Percentiles rank a stretch among this genome's conserved stretches.
Evolutionary conservation across 2,113 vertebrate genomes (phyloP).

Genomic region (Leucosticte australis): DNA sequence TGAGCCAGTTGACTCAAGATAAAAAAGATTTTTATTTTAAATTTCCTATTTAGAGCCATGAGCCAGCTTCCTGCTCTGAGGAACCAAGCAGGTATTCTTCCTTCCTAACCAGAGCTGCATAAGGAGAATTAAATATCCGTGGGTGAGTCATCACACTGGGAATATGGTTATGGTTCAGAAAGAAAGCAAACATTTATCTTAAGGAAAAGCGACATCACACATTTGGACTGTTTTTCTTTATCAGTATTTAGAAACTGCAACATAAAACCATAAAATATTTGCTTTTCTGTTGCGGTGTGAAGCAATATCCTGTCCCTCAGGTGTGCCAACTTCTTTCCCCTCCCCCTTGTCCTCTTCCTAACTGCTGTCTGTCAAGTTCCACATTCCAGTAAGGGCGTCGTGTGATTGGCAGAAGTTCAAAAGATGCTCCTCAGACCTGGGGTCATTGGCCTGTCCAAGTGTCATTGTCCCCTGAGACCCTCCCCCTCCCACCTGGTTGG

Average conservation of each 20-base stretch:
- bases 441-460: no score
- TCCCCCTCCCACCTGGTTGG: no score
- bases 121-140: background rate
- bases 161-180: background rate
- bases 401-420: no score
- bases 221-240: background rate
- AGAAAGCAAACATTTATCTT: background rate
- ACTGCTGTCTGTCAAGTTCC: no score
- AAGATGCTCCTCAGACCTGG: no score
- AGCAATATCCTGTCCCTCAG: no score
- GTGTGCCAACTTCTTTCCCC: no score
- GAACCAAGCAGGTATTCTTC: background rate
- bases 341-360: no score
- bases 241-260: background rate
- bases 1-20: background rate
- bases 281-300: no score
- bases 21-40: background rate
- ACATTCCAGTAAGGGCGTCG: no score
- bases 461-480: no score
- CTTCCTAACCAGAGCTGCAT: background rate
- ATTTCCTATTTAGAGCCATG: background rate
- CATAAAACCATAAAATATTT: background rate
- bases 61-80: background rate
- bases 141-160: background rate
- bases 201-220: background rate